Base-by-base conservation (phyloP, 2,113 vertebrate genomes). In the Plotosus lineatus region DNA sequence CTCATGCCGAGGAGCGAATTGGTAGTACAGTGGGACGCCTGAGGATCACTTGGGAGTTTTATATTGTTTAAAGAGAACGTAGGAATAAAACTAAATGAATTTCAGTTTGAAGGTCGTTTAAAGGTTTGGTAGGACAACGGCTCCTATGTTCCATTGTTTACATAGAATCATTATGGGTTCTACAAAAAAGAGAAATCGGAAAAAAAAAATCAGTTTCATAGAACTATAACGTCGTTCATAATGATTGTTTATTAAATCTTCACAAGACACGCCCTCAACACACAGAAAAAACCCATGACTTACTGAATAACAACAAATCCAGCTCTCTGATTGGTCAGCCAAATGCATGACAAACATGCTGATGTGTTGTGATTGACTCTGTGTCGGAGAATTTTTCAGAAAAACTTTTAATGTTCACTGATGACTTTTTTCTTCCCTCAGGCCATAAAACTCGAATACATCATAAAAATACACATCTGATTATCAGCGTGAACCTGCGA, bases 401-500 rank as follows among this genome's bases (percentile, higher is more conserved):
- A 42, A 44, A 79, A 56, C 23, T 71, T 79, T 42, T 31, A 55
- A 56, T 23, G 42, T 81, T 36, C 21, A 21, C 10, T 38, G 79
- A 58, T 38, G 33, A 48, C 31, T 31, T 50, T 61, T 61, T 61
- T 23, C 2, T 23, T 38, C 42, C 79, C 79, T 65, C 46, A 14
- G 36, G 79, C 44, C 69, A 28, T 63, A 65, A 50, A 31, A 73
- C 33, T 51, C 10, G 58, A 33, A 65, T 23, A 75, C 58, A 51
- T 75, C 58, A 61, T 53, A 36, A 53, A 74, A 65, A 65, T 21
- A 50, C 33, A 40, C 69, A 51, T 73, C 60, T 65, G 79, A 74
- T 69, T 71, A 55, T 58, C 31, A 6, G 19, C 21, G 42, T 53
- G 60, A 75, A 66, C 33, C 58, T 73, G 58, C 10, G 33, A 63